Base-by-base conservation (phyloP, 1,140 invertebrate genomes). In the Drosophila kurseongensis region DNA sequence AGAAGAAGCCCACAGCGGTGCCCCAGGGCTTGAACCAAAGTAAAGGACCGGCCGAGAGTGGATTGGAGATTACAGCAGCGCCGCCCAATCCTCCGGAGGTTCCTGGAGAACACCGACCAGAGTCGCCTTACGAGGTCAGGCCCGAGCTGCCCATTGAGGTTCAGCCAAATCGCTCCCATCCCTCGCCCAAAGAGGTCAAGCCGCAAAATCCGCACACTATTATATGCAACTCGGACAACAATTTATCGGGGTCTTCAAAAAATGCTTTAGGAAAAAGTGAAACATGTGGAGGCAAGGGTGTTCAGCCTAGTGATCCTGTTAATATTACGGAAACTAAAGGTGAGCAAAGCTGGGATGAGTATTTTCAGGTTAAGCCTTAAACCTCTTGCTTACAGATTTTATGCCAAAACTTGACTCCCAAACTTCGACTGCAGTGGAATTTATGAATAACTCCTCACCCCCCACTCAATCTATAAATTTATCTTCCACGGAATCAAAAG, bases 61-160 rank as follows among this genome's bases (percentile, higher is more conserved):
- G 16, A 0, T 47, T 27, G 13, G 16, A 32, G n/a, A 59, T 23
- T 5, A 44, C 18, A 44, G 16, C 55, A 44, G 16, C 60, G 14
- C 47, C 72, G 4, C 13, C 52, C 10, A 16, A 66, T 13, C 62
- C n/a, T 0, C 55, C 62, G 1, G 54, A 67, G 13, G 7, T 41
- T 6, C 73, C 73, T 8, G 38, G 13, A 3, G 54, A 75, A 29
- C 55, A 38, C 18, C 55, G 38, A 12, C 62, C 61, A 5, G 72
- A 76, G 18, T 47, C 47, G n/a, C 72, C 73, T 1, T 40, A 42
- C n/a, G 73, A 75, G 23, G 13, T 29, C 8, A 52, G 35, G 13
- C 73, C 73, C 1, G 72, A 67, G 38, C 38, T 76, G 13, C 73
- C 73, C 4, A 12, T 73, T 7, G 29, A 58, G n/a, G 10, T 13